phyloP scores from a whole-genome alignment of 2,888 invertebrate genomes.

The Monoplex corrugatus region DNA sequence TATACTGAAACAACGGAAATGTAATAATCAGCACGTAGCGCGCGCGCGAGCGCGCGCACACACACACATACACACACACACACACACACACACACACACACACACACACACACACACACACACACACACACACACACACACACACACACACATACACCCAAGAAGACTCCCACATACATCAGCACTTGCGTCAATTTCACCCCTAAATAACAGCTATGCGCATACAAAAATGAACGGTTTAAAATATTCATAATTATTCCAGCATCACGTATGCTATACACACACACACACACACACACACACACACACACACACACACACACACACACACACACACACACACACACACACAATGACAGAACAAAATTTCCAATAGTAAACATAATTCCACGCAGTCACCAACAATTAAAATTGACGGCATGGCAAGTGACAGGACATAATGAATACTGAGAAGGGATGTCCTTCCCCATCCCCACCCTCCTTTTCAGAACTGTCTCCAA shows the following conservation, averaged over 20 bases:
- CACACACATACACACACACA: not conserved
- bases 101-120: not conserved
- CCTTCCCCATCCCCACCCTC: too few species aligned
- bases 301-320: not conserved
- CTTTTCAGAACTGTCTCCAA: too few species aligned
- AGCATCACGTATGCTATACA: not conserved
- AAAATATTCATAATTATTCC: not conserved
- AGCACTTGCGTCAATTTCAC: not conserved
- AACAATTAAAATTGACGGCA: too few species aligned
- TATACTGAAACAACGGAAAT: too few species aligned
- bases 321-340: conserved; percentile 13
- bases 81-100: not conserved
- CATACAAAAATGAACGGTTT: not conserved
- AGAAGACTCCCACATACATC: not conserved
- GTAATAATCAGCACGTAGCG: too few species aligned
- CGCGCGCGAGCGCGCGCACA: too few species aligned
- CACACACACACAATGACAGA: too few species aligned
- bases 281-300: not conserved
- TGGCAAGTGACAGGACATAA: too few species aligned
- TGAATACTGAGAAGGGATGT: too few species aligned
- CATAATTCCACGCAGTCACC: too few species aligned
- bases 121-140: not conserved
- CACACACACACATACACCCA: not conserved
- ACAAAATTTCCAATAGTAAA: too few species aligned
- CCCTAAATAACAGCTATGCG: not conserved